Evolutionary conservation across 1,140 invertebrate species (phyloP).

Genomic region (Mactra quadrangularis): DNA sequence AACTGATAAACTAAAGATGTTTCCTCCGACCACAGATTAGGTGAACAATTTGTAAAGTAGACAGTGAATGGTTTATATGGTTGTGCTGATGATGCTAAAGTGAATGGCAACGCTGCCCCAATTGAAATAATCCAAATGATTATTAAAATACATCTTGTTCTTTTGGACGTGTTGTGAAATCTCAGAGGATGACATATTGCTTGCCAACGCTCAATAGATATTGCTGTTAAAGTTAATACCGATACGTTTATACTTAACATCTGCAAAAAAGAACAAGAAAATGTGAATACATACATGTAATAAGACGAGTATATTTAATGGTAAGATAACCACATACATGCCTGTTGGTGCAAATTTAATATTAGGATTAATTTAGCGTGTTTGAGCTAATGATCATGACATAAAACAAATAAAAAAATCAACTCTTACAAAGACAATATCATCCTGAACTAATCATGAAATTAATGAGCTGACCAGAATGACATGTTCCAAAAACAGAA

Average conservation of each 20-base stretch:
- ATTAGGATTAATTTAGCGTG: too few relatives aligned
- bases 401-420: too few relatives aligned
- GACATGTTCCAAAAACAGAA: too few relatives aligned
- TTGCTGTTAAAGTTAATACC: slow-evolving; percentile 94
- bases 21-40: background rate
- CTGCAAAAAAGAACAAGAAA: slow-evolving; percentile 86
- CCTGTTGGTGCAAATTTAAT: too few relatives aligned
- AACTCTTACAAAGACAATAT: too few relatives aligned
- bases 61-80: background rate
- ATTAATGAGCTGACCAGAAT: too few relatives aligned
- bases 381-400: too few relatives aligned
- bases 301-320: too few relatives aligned
- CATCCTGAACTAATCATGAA: too few relatives aligned
- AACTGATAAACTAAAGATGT: slow-evolving; percentile 33
- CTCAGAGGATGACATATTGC: slow-evolving; percentile 95
- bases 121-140: slow-evolving; percentile 86
- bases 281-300: too few relatives aligned
- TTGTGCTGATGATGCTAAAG: background rate
- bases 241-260: slow-evolving; percentile 95
- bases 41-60: slow-evolving; percentile 5
- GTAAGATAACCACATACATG: too few relatives aligned
- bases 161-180: slow-evolving; percentile 89
- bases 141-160: slow-evolving; percentile 91
- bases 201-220: slow-evolving; percentile 96
- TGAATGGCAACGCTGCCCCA: background rate